Evolutionary conservation across 2,113 vertebrate genomes (phyloP).

Genomic region (Carollia perspicillata): DNA sequence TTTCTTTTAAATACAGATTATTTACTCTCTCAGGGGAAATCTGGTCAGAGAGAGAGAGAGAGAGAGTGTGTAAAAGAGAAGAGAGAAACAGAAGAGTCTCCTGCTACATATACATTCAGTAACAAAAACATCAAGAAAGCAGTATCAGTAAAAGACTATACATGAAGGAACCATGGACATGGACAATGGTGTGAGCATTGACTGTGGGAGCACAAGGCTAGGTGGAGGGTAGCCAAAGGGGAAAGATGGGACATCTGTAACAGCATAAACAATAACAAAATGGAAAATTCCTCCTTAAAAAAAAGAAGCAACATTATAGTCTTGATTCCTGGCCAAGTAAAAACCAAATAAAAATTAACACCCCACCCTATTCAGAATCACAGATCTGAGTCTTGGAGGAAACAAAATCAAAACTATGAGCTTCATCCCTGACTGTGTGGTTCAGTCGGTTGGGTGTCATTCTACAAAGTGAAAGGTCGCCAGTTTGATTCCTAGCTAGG

Average conservation of each 20-base stretch:
- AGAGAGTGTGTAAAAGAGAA: neutral
- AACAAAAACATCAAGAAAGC: neutral
- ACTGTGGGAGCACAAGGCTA: too few species aligned
- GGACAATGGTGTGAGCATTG: too few species aligned
- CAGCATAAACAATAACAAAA: too few species aligned
- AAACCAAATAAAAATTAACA: neutral
- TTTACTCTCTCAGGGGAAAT: neutral
- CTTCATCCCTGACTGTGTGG: too few species aligned
- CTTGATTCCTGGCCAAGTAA: neutral
- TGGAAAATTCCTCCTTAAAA: too few species aligned
- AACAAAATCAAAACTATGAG: neutral
- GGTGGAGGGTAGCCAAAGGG: too few species aligned
- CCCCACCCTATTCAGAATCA: neutral
- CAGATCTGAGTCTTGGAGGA: neutral
- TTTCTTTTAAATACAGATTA: neutral
- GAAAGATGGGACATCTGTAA: too few species aligned
- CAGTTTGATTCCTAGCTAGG: too few species aligned
- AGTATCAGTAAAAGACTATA: neutral
- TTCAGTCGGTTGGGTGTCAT: too few species aligned
- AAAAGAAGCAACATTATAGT: neutral
- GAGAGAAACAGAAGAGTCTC: neutral
- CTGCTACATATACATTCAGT: neutral
- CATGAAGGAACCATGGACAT: too few species aligned
- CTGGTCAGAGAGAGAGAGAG: neutral
- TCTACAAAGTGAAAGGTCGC: too few species aligned